Percentiles rank a stretch among this genome's conserved stretches.
phyloP scores from a whole-genome alignment of 2,113 vertebrate genomes.

The Balaenoptera acutorostrata region DNA sequence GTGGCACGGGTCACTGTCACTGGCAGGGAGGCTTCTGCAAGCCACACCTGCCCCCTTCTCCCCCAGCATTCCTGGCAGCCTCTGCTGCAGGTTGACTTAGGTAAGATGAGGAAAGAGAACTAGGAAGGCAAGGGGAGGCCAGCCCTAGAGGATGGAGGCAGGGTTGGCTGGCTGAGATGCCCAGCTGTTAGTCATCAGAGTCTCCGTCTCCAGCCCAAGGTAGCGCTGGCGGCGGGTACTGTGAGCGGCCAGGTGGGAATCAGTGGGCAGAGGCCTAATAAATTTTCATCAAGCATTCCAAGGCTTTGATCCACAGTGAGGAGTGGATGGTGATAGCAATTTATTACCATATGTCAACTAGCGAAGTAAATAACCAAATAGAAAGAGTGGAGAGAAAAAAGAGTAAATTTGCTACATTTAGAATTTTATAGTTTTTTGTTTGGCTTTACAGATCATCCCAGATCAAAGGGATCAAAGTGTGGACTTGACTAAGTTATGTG shows the following conservation, averaged over 20 bases:
- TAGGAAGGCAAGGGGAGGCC: background rate
- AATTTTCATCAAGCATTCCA: conserved; percentile 50
- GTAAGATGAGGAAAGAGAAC: background rate
- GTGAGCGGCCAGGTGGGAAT: conserved; percentile 35
- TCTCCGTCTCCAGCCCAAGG: background rate
- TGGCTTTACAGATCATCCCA: background rate
- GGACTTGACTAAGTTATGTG: conserved; percentile 26
- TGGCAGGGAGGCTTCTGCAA: background rate
- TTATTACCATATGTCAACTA: conserved; percentile 53
- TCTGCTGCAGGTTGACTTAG: background rate
- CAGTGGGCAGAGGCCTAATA: conserved; percentile 39
- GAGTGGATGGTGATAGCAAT: conserved; percentile 45
- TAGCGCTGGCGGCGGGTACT: background rate
- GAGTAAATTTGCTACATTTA: background rate
- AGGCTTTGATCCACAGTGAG: conserved; percentile 60
- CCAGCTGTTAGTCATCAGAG: conserved; percentile 35
- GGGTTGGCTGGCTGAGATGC: background rate
- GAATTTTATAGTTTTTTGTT: conserved; percentile 31
- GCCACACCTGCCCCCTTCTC: background rate
- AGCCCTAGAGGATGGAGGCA: background rate
- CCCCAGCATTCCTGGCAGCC: background rate
- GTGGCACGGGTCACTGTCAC: background rate
- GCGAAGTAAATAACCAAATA: conserved; percentile 33
- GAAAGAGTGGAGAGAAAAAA: background rate
- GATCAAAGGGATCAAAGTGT: conserved; percentile 30